Conservation (phyloP, 2,888 invertebrate species). For the Aporophyla nigra region DNA sequence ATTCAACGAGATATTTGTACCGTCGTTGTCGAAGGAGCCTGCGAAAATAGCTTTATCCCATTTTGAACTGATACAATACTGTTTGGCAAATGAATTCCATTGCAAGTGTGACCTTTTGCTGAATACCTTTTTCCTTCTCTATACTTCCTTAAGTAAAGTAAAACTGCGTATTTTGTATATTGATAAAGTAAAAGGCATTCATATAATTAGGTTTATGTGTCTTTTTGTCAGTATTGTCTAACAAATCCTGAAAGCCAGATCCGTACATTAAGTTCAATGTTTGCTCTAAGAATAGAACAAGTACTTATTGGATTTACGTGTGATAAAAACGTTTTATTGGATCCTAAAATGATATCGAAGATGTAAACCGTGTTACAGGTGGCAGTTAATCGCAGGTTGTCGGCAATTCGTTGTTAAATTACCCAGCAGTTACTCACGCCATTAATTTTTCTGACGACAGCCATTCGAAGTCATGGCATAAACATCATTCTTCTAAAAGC, state of each 20-base stretch:
- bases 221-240: conserved; percentile 8
- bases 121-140: not conserved
- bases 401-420: conserved; percentile 78
- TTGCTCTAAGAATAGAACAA: conserved; percentile 48
- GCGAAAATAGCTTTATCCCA: conserved; percentile 37
- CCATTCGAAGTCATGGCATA: conserved; percentile 78
- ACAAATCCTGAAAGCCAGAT: conserved; percentile 17
- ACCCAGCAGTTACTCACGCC: conserved; percentile 74
- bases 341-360: conserved; percentile 72
- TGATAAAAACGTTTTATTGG: conserved; percentile 68
- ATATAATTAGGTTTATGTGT: not conserved
- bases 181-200: conserved; percentile 3
- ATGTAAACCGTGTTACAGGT: conserved; percentile 73
- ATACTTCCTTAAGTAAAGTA: conserved; percentile 16
- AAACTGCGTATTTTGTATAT: conserved; percentile 15
- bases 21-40: conserved; percentile 9
- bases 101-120: conserved; percentile 30
- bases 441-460: conserved; percentile 83
- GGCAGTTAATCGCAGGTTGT: conserved; percentile 72
- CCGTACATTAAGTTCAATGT: conserved; percentile 1
- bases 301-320: conserved; percentile 50
- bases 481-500: conserved; percentile 78
- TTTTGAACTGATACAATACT: conserved; percentile 42
- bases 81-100: conserved; percentile 38
- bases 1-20: conserved; percentile 40